Conservation (phyloP, 2,113 vertebrate genomes). For the Pluvianellus socialis region DNA sequence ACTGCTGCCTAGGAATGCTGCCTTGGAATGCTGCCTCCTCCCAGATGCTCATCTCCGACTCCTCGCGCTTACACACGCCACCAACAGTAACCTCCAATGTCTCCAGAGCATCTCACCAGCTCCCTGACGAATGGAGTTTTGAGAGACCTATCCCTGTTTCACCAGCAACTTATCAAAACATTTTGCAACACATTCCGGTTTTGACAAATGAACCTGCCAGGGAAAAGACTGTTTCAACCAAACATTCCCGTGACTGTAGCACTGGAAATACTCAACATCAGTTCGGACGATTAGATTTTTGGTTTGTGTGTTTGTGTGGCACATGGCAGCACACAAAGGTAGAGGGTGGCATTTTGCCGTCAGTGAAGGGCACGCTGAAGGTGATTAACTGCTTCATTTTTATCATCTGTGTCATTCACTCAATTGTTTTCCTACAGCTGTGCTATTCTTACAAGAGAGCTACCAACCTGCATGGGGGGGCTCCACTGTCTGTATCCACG, state of each 20-base stretch:
- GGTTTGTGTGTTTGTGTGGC: background rate
- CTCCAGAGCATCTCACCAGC: background rate
- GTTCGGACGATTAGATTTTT: background rate
- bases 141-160: background rate
- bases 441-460: background rate
- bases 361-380: background rate
- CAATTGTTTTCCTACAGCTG: background rate
- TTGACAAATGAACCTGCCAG: slow-evolving; percentile 22
- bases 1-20: background rate
- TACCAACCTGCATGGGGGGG: background rate
- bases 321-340: background rate
- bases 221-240: background rate
- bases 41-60: background rate
- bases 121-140: background rate
- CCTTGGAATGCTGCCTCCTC: background rate
- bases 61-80: background rate
- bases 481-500: background rate
- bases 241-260: background rate
- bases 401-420: background rate
- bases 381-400: background rate
- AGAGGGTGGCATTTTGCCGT: background rate
- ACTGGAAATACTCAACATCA: background rate
- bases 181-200: background rate
- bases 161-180: background rate
- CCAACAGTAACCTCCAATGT: background rate